phyloP scores from a whole-genome alignment of 2,113 vertebrate genomes.

The Crotalus horridus region DNA sequence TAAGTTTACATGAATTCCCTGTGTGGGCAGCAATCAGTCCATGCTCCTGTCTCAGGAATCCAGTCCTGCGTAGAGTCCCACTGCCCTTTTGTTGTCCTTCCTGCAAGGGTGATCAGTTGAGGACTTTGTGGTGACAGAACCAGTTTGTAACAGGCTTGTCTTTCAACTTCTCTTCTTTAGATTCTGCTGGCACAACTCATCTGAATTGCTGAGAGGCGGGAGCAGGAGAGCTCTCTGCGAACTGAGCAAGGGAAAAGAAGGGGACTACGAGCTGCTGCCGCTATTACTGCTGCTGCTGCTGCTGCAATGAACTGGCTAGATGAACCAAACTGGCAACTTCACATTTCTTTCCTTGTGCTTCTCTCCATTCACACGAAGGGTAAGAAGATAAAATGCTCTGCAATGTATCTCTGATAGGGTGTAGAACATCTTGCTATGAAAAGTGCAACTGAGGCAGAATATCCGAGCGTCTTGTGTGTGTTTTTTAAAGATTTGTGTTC shows the following conservation, averaged over 20 bases:
- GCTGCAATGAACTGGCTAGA: conserved; percentile 55
- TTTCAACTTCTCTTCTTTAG: conserved; percentile 61
- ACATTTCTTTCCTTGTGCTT: conserved; percentile 65
- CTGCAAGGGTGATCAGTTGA: conserved; percentile 65
- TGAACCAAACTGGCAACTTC: conserved; percentile 60
- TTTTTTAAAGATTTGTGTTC: background rate
- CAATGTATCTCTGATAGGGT: conserved; percentile 39
- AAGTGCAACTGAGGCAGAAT: conserved; percentile 15
- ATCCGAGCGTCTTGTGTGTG: background rate
- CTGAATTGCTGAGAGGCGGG: conserved; percentile 48
- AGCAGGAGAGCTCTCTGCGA: conserved; percentile 9
- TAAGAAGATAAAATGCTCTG: conserved; percentile 66
- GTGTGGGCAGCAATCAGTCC: conserved; percentile 52
- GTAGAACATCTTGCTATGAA: conserved; percentile 32
- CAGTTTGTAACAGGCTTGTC: conserved; percentile 68
- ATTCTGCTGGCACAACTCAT: conserved; percentile 63
- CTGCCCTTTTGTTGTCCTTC: conserved; percentile 58
- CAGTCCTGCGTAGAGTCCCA: conserved; percentile 42
- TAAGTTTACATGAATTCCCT: conserved; percentile 33
- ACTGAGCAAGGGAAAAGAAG: conserved; percentile 27
- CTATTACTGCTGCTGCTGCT: conserved; percentile 5
- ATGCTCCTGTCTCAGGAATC: conserved; percentile 55
- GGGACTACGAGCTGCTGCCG: conserved; percentile 17
- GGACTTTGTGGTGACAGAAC: conserved; percentile 62
- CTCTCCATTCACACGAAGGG: conserved; percentile 69